Evolutionary conservation across 1,140 invertebrate species (phyloP).

Genomic region (Sitodiplosis mosellana): DNA sequence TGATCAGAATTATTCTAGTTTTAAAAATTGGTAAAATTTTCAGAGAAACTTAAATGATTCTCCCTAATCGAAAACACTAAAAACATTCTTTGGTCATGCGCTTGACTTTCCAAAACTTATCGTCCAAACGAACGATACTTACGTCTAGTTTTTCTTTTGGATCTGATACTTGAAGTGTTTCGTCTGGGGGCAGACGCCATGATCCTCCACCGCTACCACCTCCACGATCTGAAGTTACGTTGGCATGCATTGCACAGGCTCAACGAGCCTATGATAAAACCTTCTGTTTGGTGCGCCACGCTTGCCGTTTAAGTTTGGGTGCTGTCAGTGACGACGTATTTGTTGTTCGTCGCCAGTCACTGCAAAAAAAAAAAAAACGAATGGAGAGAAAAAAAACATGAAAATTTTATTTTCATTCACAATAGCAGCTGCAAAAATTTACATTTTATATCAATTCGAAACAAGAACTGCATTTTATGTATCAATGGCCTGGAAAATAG

Average conservation of each 20-base stretch:
- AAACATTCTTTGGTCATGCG: too few relatives aligned
- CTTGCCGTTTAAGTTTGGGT: not conserved
- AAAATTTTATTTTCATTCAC: too few relatives aligned
- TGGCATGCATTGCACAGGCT: conserved; percentile 47
- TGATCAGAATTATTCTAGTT: not conserved
- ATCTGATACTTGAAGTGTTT: conserved; percentile 72
- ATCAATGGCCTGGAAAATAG: too few relatives aligned
- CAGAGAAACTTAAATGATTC: too few relatives aligned
- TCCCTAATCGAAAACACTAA: too few relatives aligned
- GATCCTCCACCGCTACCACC: conserved; percentile 37
- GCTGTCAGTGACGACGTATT: conserved; percentile 1
- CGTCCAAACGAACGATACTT: too few relatives aligned
- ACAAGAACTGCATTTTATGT: too few relatives aligned
- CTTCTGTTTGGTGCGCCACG: not conserved
- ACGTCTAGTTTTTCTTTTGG: conserved; percentile 58
- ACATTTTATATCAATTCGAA: too few relatives aligned
- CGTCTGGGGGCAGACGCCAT: conserved; percentile 71
- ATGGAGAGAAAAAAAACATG: too few relatives aligned
- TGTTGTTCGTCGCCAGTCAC: not conserved
- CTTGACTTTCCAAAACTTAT: too few relatives aligned
- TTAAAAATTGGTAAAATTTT: too few relatives aligned
- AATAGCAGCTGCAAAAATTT: too few relatives aligned
- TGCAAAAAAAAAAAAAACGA: not conserved
- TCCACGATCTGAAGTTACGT: conserved; percentile 56
- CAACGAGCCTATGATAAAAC: conserved; percentile 1